Evolutionary conservation across 2,888 invertebrate genomes (phyloP), one percentile per base, ranked within the genome.

Genomic region (Hyposoter dolosus): DNA sequence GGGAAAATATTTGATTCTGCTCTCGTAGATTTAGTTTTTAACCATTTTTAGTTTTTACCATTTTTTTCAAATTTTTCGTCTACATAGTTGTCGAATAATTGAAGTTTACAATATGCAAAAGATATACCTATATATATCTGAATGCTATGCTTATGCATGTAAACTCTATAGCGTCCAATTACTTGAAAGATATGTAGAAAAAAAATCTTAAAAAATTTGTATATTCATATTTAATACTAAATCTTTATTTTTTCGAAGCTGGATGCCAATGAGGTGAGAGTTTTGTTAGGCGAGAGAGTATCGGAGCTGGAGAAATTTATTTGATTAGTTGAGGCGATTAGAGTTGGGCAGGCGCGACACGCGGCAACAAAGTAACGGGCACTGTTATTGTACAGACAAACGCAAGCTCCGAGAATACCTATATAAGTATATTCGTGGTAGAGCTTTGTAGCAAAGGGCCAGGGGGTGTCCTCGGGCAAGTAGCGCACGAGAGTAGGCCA

Each of bases 401-500:
- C 9, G 15, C 60, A 28, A 28, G 60, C 60, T 28, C 15, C 28
- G 15, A 28, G 28, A 43, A 28, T 56, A 45, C 43, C n/a, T n/a
- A 7, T 19, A 56, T 35, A 74, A 6, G 40, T 77, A 47, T 74
- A 40, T 32, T 47, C 12, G 23, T 66, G 15, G 75, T n/a, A 43
- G 63, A 53, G 28, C 10, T 35, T 40, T 68, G 56, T 76, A 56
- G 69, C 23, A 63, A 47, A 35, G 85, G 69, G 65, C 23, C 71
- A 47, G 60, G 75, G 83, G 56, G 78, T 77, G 85, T 83, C 85
- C 85, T 85, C 83, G 85, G 45, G 40, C 72, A 85, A 85, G 83
- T 85, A 83, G 85, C 80, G 79, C 85, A 85, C 80, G 76, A 72
- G 85, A 85, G 85, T 85, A 85, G 85, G 85, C 83, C 85, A 85